Conservation (phyloP, 2,797 vertebrate genomes). For the Ctenochaetus hawaiiensis region DNA sequence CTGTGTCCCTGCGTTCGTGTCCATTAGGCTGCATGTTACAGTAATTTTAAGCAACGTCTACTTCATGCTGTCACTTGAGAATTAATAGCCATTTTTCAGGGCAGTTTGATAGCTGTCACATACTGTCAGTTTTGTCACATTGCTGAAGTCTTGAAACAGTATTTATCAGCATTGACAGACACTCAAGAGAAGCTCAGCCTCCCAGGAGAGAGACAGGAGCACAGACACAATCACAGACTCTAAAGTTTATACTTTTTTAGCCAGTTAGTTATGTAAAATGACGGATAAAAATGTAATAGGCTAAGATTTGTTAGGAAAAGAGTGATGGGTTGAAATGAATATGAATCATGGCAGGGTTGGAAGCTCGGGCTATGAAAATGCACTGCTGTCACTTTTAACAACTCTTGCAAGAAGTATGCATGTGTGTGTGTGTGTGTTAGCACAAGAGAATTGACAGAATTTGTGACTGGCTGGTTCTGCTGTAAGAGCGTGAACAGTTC, state of each 20-base stretch:
- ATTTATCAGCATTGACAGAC: slow-evolving; percentile 64
- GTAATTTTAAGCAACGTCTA: slow-evolving; percentile 12
- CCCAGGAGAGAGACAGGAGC: slow-evolving; percentile 44
- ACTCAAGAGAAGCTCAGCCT: slow-evolving; percentile 53
- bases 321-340: slow-evolving; percentile 68
- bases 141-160: slow-evolving; percentile 53
- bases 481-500: background rate
- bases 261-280: slow-evolving; percentile 30
- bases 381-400: slow-evolving; percentile 73
- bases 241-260: slow-evolving; percentile 23
- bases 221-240: slow-evolving; percentile 7
- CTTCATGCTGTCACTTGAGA: slow-evolving; percentile 40
- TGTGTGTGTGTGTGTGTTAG: slow-evolving; percentile 1
- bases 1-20: background rate
- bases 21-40: slow-evolving; percentile 25
- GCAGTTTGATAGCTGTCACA: slow-evolving; percentile 59
- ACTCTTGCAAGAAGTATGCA: background rate
- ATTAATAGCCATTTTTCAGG: slow-evolving; percentile 43
- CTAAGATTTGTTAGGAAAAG: slow-evolving; percentile 15
- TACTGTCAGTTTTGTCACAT: slow-evolving; percentile 61
- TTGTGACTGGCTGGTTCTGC: background rate
- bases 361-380: slow-evolving; percentile 71
- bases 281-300: slow-evolving; percentile 34
- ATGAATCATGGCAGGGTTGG: slow-evolving; percentile 80
- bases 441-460: background rate